Conservation (phyloP, 1,140 invertebrate species). For the Drosophila truncata region DNA sequence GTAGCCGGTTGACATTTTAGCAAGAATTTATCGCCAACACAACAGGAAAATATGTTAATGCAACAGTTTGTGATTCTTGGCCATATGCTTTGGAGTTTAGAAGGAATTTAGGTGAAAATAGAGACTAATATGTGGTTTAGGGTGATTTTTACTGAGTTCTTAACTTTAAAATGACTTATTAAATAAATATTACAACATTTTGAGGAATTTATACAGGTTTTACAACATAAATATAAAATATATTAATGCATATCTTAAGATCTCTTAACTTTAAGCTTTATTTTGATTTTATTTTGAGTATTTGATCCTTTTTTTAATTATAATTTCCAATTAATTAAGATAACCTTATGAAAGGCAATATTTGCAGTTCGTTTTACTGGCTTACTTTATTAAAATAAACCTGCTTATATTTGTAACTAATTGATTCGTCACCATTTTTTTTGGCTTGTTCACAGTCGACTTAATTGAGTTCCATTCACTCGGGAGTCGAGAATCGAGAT, state of each 20-base stretch:
- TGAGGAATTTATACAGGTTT: not conserved
- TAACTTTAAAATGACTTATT: no score
- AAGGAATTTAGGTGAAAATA: no score
- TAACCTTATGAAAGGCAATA: not conserved
- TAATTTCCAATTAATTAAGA: conserved; percentile 6
- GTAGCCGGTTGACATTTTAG: conserved; percentile 24
- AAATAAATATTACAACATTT: not conserved
- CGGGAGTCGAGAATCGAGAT: conserved; percentile 8
- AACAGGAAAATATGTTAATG: conserved; percentile 19
- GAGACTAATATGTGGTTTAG: not conserved
- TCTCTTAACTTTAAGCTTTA: not conserved
- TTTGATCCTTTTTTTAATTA: not conserved
- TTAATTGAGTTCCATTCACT: conserved; percentile 26
- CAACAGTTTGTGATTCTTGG: conserved; percentile 17
- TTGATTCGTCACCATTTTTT: conserved; percentile 10
- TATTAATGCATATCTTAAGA: not conserved
- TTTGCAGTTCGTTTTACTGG: conserved; percentile 5
- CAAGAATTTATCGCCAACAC: conserved; percentile 28
- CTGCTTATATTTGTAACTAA: conserved; percentile 7
- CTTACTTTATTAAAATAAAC: conserved; percentile 16
- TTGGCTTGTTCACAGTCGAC: not conserved
- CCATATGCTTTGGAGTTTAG: conserved; percentile 3
- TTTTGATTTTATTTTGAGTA: not conserved
- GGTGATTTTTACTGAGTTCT: not conserved
- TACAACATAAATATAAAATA: not conserved